Conservation (phyloP, 2,113 vertebrate genomes). For the Podocnemis expansa region DNA sequence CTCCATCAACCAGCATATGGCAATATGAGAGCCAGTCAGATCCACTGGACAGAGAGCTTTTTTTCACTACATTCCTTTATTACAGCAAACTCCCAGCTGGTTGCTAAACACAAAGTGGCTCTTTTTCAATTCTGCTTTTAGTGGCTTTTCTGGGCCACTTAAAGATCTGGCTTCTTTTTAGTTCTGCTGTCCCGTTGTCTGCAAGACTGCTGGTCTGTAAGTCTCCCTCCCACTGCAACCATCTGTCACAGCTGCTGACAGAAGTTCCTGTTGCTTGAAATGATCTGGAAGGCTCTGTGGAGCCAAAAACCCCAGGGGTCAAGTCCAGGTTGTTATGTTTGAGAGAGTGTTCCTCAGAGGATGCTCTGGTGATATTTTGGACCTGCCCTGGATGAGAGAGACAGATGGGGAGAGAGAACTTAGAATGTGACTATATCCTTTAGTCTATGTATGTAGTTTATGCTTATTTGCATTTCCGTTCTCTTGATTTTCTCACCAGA, state of each 20-base stretch:
- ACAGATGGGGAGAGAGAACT: constrained; percentile 24
- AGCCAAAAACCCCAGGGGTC: constrained; percentile 87
- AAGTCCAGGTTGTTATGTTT: constrained; percentile 84
- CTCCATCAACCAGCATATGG: fast-evolving
- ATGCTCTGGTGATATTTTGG: not conserved
- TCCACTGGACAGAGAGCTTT: fast-evolving
- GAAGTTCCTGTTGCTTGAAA: constrained; percentile 67
- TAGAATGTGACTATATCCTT: constrained; percentile 54
- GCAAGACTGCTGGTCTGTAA: constrained; percentile 39
- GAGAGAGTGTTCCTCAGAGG: not conserved
- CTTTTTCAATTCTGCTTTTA: not conserved
- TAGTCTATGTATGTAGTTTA: not conserved
- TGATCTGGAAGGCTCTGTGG: constrained; percentile 79
- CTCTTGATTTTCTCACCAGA: not conserved
- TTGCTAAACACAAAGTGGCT: not conserved
- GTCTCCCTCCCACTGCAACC: constrained; percentile 60
- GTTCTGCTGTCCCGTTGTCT: not conserved
- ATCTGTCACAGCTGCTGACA: constrained; percentile 70
- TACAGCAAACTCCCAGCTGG: not conserved
- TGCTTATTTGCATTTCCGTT: constrained; percentile 19
- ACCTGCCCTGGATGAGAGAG: constrained; percentile 27
- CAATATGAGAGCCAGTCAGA: not conserved
- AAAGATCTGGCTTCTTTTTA: not conserved
- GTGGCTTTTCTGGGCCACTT: not conserved
- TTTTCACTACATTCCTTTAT: not conserved